Evolutionary conservation across 1,140 invertebrate species (phyloP).

Genomic region (Drosophila watanabei): DNA sequence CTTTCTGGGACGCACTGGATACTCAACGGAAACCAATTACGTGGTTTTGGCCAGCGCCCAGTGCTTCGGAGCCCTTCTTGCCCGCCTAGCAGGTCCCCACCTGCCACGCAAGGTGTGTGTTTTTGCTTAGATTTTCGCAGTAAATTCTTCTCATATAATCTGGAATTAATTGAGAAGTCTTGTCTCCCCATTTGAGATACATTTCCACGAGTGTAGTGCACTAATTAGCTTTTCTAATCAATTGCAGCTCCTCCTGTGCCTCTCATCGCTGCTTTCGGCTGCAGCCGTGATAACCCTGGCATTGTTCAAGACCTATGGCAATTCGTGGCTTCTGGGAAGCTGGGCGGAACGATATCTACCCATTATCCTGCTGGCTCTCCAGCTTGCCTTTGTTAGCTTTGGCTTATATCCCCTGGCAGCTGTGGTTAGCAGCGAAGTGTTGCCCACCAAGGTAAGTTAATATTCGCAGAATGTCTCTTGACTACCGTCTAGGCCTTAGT

Average conservation of each 20-base stretch:
- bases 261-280: slow-evolving; percentile 64
- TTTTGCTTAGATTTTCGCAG: background rate
- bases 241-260: slow-evolving; percentile 58
- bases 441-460: slow-evolving; percentile 71
- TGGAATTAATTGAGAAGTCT: too few relatives aligned
- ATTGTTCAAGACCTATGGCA: slow-evolving; percentile 56
- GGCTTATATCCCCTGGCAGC: slow-evolving; percentile 69
- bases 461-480: background rate
- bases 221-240: background rate
- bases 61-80: slow-evolving; percentile 55
- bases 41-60: slow-evolving; percentile 53
- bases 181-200: too few relatives aligned
- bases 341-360: slow-evolving; percentile 55
- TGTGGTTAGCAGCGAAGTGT: slow-evolving; percentile 68
- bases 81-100: slow-evolving; percentile 50
- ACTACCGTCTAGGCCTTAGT: background rate
- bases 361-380: slow-evolving; percentile 55
- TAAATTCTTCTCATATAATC: too few relatives aligned
- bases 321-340: slow-evolving; percentile 21
- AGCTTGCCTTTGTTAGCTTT: slow-evolving; percentile 68
- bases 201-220: background rate
- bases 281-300: slow-evolving; percentile 53
- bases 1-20: slow-evolving; percentile 65
- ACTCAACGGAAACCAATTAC: slow-evolving; percentile 55
- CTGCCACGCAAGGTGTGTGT: slow-evolving; percentile 59